Evolutionary conservation across 2,113 vertebrate species (phyloP), one percentile per base, ranked within the genome.

Genomic region (Indri indri): DNA sequence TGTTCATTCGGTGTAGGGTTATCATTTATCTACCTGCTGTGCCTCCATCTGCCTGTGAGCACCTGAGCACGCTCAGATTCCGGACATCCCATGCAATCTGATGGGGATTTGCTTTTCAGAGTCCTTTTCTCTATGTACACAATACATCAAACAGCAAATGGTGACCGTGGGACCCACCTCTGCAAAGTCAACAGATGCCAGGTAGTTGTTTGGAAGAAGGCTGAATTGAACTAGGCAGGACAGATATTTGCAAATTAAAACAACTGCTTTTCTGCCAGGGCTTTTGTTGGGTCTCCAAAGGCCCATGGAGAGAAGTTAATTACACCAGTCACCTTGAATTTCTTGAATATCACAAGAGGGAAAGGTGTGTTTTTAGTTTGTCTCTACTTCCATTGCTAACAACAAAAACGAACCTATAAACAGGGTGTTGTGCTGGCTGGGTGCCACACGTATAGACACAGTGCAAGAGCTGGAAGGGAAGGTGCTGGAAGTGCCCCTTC

Each of bases 1-100:
- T 80, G 80, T 97, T 98, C 88, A 37, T 76, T 90, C 92, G 57
- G 85, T 97, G 88, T 54, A 90, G 90, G 65, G 91, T 93, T 97
- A 96, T 95, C 76, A 92, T 97, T 98, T 96, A 93, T 93, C 90
- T 63, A 45, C 94, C 96, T 83, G 71, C 98, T 97, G 96, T 80
- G 92, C 45, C 96, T 92, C 98, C 97, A 98, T 98, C 98, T 99
- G 98, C 97, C 97, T 93, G 37, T 32, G 10, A 57, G 85, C 18
- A n/a, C 82, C 85, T n/a, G 65, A 47, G 83, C 20, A 47, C 42
- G 32, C 91, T 90, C 92, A 45, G 84, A 81, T 88, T 86, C 63
- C 63, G 52, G 82, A 70, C 54, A 71, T 9, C 34, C 27, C 27
- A 34, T 59, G 90, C 90, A 84, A 2, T 80, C 94, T 73, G 91